Percentiles rank a stretch among this genome's conserved stretches.
phyloP scores from a whole-genome alignment of 2,797 vertebrate species.

The Halcyon leucocephala region DNA sequence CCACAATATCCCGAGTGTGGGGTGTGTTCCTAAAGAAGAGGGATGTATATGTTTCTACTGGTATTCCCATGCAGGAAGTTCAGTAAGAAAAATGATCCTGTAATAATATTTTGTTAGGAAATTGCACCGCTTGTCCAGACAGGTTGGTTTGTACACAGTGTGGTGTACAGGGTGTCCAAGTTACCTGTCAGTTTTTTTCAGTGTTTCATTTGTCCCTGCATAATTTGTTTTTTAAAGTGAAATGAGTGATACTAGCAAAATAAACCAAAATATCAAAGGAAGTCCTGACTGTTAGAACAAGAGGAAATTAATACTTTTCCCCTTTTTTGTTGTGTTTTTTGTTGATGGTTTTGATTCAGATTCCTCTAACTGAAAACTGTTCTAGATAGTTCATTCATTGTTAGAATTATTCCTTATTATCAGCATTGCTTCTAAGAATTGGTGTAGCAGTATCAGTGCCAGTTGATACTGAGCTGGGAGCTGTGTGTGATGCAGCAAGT shows the following conservation, averaged over 20 bases:
- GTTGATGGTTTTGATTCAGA: background rate
- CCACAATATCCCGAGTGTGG: rapidly evolving
- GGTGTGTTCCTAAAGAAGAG: background rate
- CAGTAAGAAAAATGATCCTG: background rate
- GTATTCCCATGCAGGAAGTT: background rate
- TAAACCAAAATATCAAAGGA: background rate
- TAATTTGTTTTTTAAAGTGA: background rate
- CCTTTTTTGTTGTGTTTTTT: background rate
- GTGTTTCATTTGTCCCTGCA: background rate
- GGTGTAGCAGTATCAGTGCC: rapidly evolving
- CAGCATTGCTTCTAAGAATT: background rate
- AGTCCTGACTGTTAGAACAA: background rate
- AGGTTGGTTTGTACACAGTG: background rate
- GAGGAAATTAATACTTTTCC: background rate
- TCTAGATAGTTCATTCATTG: rapidly evolving
- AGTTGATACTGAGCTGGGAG: background rate
- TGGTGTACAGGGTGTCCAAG: background rate
- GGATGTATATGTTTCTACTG: rapidly evolving
- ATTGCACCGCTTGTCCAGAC: background rate
- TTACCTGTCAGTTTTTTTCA: background rate
- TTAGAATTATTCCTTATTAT: rapidly evolving
- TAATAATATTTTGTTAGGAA: rapidly evolving
- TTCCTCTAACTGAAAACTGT: background rate
- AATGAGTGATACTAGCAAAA: background rate
- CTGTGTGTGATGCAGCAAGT: background rate